These are phyloP conservation scores for Scaptomyza parva DNA, from an alignment of 2,888 invertebrate species.

Conservation along the genomic window DNA sequence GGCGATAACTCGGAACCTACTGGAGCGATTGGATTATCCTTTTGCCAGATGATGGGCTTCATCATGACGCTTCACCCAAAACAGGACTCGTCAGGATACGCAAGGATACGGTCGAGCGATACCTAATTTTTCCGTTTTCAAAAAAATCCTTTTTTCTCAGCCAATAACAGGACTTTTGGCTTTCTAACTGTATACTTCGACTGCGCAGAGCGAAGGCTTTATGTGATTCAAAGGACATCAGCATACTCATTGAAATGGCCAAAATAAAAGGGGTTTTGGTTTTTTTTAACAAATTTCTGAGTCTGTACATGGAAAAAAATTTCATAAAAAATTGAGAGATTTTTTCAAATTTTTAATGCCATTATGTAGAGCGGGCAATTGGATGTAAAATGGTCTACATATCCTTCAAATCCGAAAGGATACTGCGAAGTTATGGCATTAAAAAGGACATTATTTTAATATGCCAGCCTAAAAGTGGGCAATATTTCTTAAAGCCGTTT, in stretches of 20 bases:
- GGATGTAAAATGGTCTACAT: too few species aligned
- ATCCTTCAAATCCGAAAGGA: neutral
- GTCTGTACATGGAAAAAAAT: neutral
- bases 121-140: neutral
- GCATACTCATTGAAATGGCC: neutral
- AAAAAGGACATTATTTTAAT: fast-evolving
- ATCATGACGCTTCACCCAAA: neutral
- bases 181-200: neutral
- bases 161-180: neutral
- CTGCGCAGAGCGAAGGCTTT: neutral
- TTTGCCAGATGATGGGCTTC: neutral
- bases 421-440: neutral
- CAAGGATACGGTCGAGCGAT: neutral
- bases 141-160: neutral
- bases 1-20: neutral
- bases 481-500: fast-evolving
- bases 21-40: neutral
- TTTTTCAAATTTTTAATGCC: neutral
- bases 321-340: neutral
- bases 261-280: neutral
- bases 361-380: neutral
- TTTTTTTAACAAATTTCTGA: neutral
- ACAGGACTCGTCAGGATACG: neutral
- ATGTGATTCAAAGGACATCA: neutral
- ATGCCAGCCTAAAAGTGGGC: conserved; percentile 9